Evolutionary conservation across 2,797 vertebrate genomes (phyloP).

Genomic region (Dendrocincla fuliginosa): DNA sequence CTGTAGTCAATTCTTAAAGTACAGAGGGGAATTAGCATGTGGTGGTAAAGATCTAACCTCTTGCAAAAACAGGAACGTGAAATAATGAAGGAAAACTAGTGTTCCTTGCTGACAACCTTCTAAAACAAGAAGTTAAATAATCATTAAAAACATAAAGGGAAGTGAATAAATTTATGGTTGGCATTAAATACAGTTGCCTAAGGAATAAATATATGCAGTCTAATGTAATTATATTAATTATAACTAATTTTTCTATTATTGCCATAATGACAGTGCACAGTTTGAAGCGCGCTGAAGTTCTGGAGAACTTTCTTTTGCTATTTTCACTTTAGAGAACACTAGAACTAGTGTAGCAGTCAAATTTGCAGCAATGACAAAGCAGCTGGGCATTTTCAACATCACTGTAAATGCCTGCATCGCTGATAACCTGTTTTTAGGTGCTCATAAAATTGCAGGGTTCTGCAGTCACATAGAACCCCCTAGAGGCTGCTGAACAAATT

Average conservation of each 20-base stretch:
- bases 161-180: neutral
- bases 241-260: neutral
- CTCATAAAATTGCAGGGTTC: neutral
- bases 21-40: neutral
- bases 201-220: neutral
- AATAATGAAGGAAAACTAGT: neutral
- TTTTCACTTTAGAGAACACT: neutral
- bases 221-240: neutral
- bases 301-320: neutral
- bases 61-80: neutral
- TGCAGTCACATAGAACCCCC: constrained; percentile 54
- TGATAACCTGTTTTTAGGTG: neutral
- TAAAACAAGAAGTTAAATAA: neutral
- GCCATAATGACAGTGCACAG: neutral
- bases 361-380: neutral
- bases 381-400: neutral
- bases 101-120: neutral
- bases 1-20: neutral
- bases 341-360: rapidly evolving
- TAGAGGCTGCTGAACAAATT: constrained; percentile 19
- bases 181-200: neutral
- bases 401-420: neutral
- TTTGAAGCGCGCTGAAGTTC: neutral
- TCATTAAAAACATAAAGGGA: neutral
- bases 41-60: neutral